Evolutionary conservation across 1,140 invertebrate genomes (phyloP).

Genomic region (Rhopalosiphum maidis): DNA sequence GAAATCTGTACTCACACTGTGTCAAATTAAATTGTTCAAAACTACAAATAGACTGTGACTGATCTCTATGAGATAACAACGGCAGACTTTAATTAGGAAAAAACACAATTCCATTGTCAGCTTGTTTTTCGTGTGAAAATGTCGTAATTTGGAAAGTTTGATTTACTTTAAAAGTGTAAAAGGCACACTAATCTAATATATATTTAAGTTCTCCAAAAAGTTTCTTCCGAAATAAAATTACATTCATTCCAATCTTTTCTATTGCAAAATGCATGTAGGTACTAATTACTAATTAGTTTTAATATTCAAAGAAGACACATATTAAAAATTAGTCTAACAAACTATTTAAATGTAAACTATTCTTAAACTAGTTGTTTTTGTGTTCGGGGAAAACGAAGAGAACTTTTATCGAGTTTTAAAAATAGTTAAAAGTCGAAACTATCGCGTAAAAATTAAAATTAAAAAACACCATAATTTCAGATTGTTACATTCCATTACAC

Average conservation of each 20-base stretch:
- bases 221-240: background rate
- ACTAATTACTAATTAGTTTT: background rate
- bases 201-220: background rate
- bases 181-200: background rate
- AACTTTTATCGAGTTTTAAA: background rate
- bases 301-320: background rate
- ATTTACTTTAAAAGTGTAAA: constrained; percentile 27
- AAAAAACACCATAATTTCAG: too few relatives aligned
- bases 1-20: background rate
- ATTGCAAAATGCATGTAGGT: background rate
- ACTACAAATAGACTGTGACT: constrained; percentile 44
- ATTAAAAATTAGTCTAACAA: background rate
- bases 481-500: too few relatives aligned
- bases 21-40: constrained; percentile 44
- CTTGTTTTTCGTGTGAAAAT: background rate
- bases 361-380: background rate
- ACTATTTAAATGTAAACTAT: background rate
- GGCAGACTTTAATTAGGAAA: constrained; percentile 28
- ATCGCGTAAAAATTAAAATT: too few relatives aligned
- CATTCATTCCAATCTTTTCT: background rate
- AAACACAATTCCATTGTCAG: constrained; percentile 32
- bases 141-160: constrained; percentile 27
- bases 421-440: background rate
- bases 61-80: constrained; percentile 36
- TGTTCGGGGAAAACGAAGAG: background rate